Base-by-base conservation (phyloP, 1,140 invertebrate genomes). In the Ruditapes philippinarum region DNA sequence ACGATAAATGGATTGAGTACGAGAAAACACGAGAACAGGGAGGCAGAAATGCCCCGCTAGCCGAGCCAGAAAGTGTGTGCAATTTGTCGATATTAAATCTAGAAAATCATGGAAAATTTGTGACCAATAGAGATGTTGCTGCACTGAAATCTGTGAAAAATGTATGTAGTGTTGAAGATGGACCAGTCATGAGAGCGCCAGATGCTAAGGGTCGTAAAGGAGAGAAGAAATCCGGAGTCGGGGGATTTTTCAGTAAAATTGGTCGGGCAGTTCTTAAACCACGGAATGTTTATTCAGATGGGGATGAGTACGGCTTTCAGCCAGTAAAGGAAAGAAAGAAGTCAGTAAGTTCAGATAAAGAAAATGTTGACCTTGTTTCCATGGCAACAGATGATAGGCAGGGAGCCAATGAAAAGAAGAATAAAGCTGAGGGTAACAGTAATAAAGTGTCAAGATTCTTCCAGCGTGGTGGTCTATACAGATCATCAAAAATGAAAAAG, bases 221-320 rank as follows among this genome's bases (percentile, higher is more conserved):
- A 4, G 91, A 94, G 17, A 91, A 89, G 45, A 91, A 91, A 76
- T 91, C 91, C 0, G 84, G 91, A n/a, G 84, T 93, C 45, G 83
- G 91, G 28, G 91, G 89, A 31, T 93, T 94, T 62, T 92, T 93
- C 54, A 93, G 87, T 62, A 91, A 91, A 60, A 65, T 94, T 14
- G 90, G 92, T 5, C 85, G 91, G 17, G 87, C 88, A 17, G 93
- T 93, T 7, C 79, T 94, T 5, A 91, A 90, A 51, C 92, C 91
- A 14, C 78, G 89, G 31, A 92, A 92, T 54, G 54, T 51, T 5
- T 45, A 82, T 33, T 89, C 87, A 31, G 87, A 89, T 60, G 79
- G 80, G 7, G 87, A 89, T 42, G 74, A 88, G n/a, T 65, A 80
- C 70, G 51, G 19, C 0, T 28, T 31, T 2, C 14, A 40, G 7